Conservation (phyloP, 2,113 vertebrate species). For the Nanorana parkeri region DNA sequence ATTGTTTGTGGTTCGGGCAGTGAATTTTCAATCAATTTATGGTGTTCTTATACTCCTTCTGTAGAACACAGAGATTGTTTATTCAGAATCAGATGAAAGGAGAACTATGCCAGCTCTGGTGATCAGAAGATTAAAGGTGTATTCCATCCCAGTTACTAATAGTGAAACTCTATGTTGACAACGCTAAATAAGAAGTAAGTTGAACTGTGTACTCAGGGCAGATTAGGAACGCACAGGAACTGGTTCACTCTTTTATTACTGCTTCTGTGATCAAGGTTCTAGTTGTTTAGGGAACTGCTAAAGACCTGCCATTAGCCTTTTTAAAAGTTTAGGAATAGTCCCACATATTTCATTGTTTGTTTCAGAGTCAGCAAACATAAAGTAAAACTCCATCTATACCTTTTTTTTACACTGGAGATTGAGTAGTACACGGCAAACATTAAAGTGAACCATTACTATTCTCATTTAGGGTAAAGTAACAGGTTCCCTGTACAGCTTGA, state of each 20-base stretch:
- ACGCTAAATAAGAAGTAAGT: background rate
- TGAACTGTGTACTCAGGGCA: background rate
- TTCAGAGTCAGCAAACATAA: no score
- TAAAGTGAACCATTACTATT: no score
- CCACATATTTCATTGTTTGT: no score
- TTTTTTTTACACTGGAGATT: no score
- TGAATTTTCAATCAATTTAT: constrained; percentile 25
- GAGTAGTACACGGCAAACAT: no score
- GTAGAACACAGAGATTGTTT: constrained; percentile 25
- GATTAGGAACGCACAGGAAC: background rate
- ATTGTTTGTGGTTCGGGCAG: background rate
- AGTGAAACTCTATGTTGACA: background rate
- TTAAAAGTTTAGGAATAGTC: no score
- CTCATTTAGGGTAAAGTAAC: no score
- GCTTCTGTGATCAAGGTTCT: no score
- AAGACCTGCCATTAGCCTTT: no score
- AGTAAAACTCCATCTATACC: no score
- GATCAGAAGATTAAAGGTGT: constrained; percentile 12
- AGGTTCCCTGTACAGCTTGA: no score
- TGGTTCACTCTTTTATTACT: background rate
- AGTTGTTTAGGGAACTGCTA: no score
- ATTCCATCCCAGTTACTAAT: background rate
- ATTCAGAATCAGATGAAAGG: constrained; percentile 39
- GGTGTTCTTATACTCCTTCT: constrained; percentile 7
- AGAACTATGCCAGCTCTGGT: background rate